A percentile compares a stretch with the other conserved stretches of the same genome.
Conservation (phyloP, 2,113 vertebrate species). For the Lathamus discolor region DNA sequence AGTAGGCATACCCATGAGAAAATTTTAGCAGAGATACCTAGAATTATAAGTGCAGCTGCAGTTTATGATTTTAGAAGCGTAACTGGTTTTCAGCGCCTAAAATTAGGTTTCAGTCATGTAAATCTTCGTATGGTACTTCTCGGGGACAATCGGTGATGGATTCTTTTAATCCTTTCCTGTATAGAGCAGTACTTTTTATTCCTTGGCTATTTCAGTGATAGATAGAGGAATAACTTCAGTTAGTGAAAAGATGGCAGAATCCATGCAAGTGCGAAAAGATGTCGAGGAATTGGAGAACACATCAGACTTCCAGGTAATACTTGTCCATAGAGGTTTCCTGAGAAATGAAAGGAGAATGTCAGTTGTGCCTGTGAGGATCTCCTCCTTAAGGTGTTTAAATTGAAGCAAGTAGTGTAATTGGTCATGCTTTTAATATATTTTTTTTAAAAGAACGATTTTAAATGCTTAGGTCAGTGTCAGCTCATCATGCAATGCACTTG, state of each 20-base stretch:
- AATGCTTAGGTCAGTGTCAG: not conserved
- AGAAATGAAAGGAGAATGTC: not conserved
- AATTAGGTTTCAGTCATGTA: slow-evolving; percentile 4
- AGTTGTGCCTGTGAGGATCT: not conserved
- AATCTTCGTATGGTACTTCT: not conserved
- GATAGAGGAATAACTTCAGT: not conserved
- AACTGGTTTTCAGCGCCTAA: slow-evolving; percentile 11
- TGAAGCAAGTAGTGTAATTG: not conserved
- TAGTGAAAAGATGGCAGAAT: not conserved
- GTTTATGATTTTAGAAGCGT: not conserved
- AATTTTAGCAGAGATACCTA: not conserved
- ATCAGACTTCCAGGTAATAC: not conserved
- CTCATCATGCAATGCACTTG: not conserved
- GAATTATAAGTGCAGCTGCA: slow-evolving; percentile 39
- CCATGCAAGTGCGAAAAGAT: not conserved
- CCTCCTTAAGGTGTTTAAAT: not conserved
- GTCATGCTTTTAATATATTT: not conserved
- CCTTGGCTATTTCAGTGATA: not conserved
- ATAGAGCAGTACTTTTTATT: not conserved
- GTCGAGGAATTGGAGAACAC: not conserved
- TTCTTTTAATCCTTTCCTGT: not conserved
- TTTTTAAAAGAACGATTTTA: not conserved
- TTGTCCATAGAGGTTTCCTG: not conserved
- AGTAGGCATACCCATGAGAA: slow-evolving; percentile 6
- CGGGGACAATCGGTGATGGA: not conserved